Percentiles rank a stretch among this genome's conserved stretches.
Conservation (phyloP, 2,888 invertebrate genomes). For the Drosophila formosana region DNA sequence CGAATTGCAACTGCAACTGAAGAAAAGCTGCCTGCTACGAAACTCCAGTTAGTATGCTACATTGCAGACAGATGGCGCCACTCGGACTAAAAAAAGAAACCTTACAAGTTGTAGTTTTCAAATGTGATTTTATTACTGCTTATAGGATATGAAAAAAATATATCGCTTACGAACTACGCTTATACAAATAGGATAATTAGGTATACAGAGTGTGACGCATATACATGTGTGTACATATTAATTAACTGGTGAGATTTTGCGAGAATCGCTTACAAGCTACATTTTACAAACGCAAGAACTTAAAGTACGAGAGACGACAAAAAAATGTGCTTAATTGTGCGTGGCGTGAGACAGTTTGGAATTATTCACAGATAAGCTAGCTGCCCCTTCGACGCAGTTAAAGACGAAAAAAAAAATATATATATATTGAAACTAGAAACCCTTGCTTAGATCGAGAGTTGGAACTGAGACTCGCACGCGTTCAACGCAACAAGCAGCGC, state of each 20-base stretch:
- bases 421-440: background rate
- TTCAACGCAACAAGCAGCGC: slow-evolving; percentile 76
- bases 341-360: slow-evolving; percentile 30
- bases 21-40: background rate
- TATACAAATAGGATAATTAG: slow-evolving; percentile 33
- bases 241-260: slow-evolving; percentile 67
- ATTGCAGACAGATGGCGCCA: background rate
- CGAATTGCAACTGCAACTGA: background rate
- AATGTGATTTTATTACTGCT: slow-evolving; percentile 12
- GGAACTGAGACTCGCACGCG: slow-evolving; percentile 63
- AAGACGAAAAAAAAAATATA: slow-evolving; percentile 10
- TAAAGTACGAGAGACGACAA: slow-evolving; percentile 43
- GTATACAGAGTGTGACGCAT: slow-evolving; percentile 11
- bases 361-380: slow-evolving; percentile 77
- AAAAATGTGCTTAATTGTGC: slow-evolving; percentile 28
- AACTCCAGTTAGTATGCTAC: background rate
- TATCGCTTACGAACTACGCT: slow-evolving; percentile 35
- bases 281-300: slow-evolving; percentile 60
- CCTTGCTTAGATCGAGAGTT: background rate
- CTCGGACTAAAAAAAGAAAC: background rate
- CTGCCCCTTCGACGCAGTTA: slow-evolving; percentile 48
- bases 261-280: slow-evolving; percentile 47
- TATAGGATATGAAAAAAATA: slow-evolving; percentile 51
- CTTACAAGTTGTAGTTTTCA: background rate
- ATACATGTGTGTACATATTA: slow-evolving; percentile 38